Evolutionary conservation across 2,888 invertebrate genomes (phyloP), one percentile per base, ranked within the genome.

Genomic region (Cataglyphis rosenhaueri): DNA sequence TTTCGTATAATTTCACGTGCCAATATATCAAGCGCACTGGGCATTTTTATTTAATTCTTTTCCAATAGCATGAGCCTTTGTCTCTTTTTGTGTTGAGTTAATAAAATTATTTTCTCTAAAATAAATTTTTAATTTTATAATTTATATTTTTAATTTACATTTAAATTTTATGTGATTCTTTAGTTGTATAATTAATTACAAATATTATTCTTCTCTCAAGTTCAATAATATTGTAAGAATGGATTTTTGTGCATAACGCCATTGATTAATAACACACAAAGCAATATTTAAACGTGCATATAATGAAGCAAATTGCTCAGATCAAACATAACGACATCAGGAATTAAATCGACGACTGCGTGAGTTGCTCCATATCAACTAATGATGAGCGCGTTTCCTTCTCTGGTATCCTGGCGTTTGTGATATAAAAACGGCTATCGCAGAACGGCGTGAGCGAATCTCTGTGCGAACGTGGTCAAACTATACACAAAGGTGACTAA

Each of bases 311-410:
- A 25, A 9, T 10, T 21, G 9, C 25, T 52, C 15, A 29, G 10
- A 29, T 3, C 35, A 5, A 65, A 25, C 29, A 10, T 29, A 66
- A 65, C 65, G n/a, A 74, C 29, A 52, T 61, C 15, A 59, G 5
- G 15, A 38, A 25, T 55, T 84, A 74, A 86, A 82, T 83, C 57
- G 73, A 65, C 70, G 76, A 32, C 15, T 29, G 57, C 71, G 3
- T 48, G 57, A 62, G 48, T 68, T 44, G 61, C 76, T 74, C 81
- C 85, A 83, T 91, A 91, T 88, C 88, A 86, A 89, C 88, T 91
- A 81, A 89, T 81, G 83, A 88, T 85, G 85, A 84, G 65, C 78
- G 61, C 73, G 86, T 59, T 89, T 91, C 90, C 91, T 91, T 84
- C 85, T 65, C 83, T 73, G 79, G 83, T 89, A 91, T 90, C 86